Evolutionary conservation across 1,140 invertebrate species (phyloP).

Genomic region (Euglossa dilemma): DNA sequence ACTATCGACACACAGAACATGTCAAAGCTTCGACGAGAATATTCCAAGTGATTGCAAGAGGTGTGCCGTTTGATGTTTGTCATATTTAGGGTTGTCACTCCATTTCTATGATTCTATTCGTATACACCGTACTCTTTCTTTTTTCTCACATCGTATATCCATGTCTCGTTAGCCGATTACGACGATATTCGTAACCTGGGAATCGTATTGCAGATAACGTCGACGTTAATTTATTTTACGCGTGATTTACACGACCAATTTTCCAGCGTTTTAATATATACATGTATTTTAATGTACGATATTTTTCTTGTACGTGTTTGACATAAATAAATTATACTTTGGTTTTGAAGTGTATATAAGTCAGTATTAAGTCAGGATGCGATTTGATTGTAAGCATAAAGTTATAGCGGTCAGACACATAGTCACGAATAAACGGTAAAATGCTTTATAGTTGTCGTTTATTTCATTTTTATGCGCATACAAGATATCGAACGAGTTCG

Average conservation of each 20-base stretch:
- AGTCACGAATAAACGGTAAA: neutral
- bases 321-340: slow-evolving; percentile 60
- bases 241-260: neutral
- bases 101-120: slow-evolving; percentile 19
- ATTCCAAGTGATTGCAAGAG: neutral
- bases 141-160: neutral
- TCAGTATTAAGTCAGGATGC: neutral
- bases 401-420: neutral
- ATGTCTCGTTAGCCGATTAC: too few species aligned
- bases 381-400: neutral
- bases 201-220: neutral
- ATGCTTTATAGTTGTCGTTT: slow-evolving; percentile 40
- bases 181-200: neutral
- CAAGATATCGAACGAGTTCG: slow-evolving; percentile 61
- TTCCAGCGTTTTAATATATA: neutral
- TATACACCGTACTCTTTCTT: neutral
- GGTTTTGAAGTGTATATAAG: slow-evolving; percentile 32
- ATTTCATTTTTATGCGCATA: slow-evolving; percentile 55
- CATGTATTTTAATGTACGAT: slow-evolving; percentile 44
- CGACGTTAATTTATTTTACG: neutral
- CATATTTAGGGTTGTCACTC: neutral
- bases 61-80: neutral
- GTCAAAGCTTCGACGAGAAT: neutral
- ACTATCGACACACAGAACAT: too few species aligned
- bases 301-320: slow-evolving; percentile 51